These are phyloP conservation scores for Orthonevra nobilis DNA, from an alignment of 2,888 invertebrate species.

Conservation along the genomic window DNA sequence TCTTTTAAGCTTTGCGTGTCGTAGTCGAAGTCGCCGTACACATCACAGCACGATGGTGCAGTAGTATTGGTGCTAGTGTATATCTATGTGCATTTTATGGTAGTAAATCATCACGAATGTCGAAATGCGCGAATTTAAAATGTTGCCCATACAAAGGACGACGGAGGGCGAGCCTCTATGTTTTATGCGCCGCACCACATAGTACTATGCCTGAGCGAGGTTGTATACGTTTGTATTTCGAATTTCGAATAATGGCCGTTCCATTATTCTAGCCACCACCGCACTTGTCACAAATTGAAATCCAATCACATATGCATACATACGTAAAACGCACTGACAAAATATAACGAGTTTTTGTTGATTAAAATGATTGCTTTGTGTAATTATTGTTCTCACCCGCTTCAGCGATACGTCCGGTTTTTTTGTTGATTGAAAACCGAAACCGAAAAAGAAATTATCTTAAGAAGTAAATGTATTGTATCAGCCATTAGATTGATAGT, in stretches of 20 bases:
- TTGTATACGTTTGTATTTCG: conserved; percentile 44
- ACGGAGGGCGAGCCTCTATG: conserved; percentile 68
- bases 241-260: neutral
- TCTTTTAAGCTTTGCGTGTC: conserved; percentile 54
- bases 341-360: conserved; percentile 21
- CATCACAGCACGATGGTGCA: too few species aligned
- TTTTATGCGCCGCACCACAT: conserved; percentile 57
- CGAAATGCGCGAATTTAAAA: conserved; percentile 68
- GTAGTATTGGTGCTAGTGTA: conserved; percentile 20
- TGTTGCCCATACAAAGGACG: conserved; percentile 51
- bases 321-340: too few species aligned
- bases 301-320: conserved; percentile 9
- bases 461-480: neutral
- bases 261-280: too few species aligned
- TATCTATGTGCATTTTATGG: conserved; percentile 55
- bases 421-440: conserved; percentile 46
- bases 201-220: conserved; percentile 34
- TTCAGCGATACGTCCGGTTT: conserved; percentile 43
- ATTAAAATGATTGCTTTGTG: conserved; percentile 11
- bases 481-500: too few species aligned
- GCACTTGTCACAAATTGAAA: conserved; percentile 14
- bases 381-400: conserved; percentile 14
- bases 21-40: conserved; percentile 17
- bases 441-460: neutral
- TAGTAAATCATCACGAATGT: conserved; percentile 64